Evolutionary conservation across 2,797 vertebrate species (phyloP).

Genomic region (Tragopan temminckii): DNA sequence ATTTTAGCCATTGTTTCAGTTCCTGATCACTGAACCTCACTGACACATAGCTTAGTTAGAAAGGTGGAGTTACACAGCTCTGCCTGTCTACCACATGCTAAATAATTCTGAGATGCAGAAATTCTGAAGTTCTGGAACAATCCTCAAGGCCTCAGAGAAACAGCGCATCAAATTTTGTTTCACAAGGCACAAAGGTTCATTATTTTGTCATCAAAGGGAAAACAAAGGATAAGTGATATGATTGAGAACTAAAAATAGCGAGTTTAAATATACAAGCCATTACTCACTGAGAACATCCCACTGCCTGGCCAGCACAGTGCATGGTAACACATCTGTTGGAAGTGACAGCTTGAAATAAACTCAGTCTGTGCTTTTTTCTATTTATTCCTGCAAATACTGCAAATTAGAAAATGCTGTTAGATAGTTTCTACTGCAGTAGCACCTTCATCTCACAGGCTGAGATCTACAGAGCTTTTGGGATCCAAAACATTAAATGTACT

Average conservation of each 20-base stretch:
- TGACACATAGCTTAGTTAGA: not conserved
- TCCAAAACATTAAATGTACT: not conserved
- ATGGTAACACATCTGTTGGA: not conserved
- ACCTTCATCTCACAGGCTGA: not conserved
- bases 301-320: not conserved
- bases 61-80: not conserved
- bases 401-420: not conserved
- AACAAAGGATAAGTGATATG: not conserved
- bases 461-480: not conserved
- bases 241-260: not conserved
- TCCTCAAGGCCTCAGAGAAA: not conserved
- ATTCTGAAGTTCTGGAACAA: not conserved
- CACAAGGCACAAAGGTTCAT: not conserved
- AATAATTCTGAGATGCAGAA: not conserved
- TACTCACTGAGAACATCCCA: not conserved
- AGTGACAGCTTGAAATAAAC: not conserved
- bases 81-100: fast-evolving
- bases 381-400: not conserved
- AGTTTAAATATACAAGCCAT: not conserved
- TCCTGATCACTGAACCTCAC: not conserved
- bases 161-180: not conserved
- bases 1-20: not conserved
- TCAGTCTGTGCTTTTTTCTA: not conserved
- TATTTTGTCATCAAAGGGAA: not conserved
- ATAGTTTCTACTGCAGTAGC: not conserved